These are phyloP conservation scores for Tachina fera DNA, from an alignment of 2,888 invertebrate species.

Conservation along the genomic window DNA sequence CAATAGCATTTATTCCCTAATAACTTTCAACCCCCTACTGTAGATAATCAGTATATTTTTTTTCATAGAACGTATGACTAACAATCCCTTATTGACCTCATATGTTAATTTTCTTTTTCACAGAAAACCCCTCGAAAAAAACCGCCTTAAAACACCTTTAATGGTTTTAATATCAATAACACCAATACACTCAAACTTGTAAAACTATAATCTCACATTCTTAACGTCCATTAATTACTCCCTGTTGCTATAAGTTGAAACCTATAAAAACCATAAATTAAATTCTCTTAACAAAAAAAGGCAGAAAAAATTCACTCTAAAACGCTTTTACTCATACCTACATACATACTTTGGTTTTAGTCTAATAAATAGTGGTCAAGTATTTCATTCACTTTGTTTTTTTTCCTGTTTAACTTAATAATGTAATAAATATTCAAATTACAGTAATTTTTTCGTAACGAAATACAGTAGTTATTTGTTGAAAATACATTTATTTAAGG, in stretches of 20 bases:
- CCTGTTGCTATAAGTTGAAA: slow-evolving; percentile 70
- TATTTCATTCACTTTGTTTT: slow-evolving; percentile 40
- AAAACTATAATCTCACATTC: slow-evolving; percentile 28
- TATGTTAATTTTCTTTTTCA: slow-evolving; percentile 64
- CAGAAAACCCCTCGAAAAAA: slow-evolving; percentile 29
- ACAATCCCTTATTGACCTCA: slow-evolving; percentile 70
- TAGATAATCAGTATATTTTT: neutral
- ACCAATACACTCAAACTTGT: slow-evolving; percentile 25
- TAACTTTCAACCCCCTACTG: slow-evolving; percentile 42
- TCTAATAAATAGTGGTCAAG: slow-evolving; percentile 66
- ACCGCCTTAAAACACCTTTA: slow-evolving; percentile 54
- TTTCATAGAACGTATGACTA: slow-evolving; percentile 38
- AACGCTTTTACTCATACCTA: slow-evolving; percentile 33
- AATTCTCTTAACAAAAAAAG: slow-evolving; percentile 58
- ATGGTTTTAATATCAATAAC: slow-evolving; percentile 43
- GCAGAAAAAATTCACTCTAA: slow-evolving; percentile 3
- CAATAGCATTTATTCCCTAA: slow-evolving; percentile 39
- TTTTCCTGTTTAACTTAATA: slow-evolving; percentile 66
- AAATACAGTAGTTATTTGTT: slow-evolving; percentile 51
- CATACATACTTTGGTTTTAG: slow-evolving; percentile 6
- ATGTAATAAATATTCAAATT: slow-evolving; percentile 75
- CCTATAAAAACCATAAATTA: slow-evolving; percentile 72
- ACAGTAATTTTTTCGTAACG: slow-evolving; percentile 65
- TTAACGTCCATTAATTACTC: slow-evolving; percentile 68
- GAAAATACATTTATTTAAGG: slow-evolving; percentile 39